Base-by-base conservation (phyloP, 2,888 invertebrate species). In the Folsomia manolachei region DNA sequence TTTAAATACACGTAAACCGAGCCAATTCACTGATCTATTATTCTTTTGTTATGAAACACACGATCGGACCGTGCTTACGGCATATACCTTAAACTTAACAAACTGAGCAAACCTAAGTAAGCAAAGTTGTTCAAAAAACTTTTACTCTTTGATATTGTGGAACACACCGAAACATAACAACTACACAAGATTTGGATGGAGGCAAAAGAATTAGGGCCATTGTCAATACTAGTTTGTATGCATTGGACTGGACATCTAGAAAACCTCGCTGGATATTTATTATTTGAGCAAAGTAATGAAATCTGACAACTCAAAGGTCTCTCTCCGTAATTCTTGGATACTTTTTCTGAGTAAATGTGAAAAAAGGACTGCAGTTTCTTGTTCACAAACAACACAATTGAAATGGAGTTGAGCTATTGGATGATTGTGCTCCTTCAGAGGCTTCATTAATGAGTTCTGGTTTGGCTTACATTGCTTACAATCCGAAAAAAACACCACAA, bases 21-120 rank as follows among this genome's bases (percentile, higher is more conserved):
- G 27, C 27, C 64, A 64, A 27, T 27, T 27, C 64, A 64, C n/a
- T 14, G 64, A 27, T 53, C 66, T 27, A 66, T 66, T 71, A 71
- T 66, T 19, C 66, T 25, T 27, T 66, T 71, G 66, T 71, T 71
- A 56, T 53, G 56, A 27, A 66, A 71, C 66, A 71, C 71, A 71
- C 27, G 71, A 27, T 70, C 53, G 63, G 56, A 53, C 63, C 26
- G 64, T 64, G 27, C 27, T 39, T 39, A 39, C 39, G 4, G 14
- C 39, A 4, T 14, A 39, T 39, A 14, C 14, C 39, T 39, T 39
- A 9, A 39, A 39, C 39, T 39, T 4, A 4, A 14, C n/a, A n/a
- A 4, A 39, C 39, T 39, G 14, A 39, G 39, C 39, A 39, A 39
- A 14, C 7, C 39, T 39, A 39, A n/a, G n/a, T n/a, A n/a, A n/a